These are phyloP conservation scores for Danaus melanippus DNA, from an alignment of 1,140 invertebrate genomes.

Conservation along the genomic window DNA sequence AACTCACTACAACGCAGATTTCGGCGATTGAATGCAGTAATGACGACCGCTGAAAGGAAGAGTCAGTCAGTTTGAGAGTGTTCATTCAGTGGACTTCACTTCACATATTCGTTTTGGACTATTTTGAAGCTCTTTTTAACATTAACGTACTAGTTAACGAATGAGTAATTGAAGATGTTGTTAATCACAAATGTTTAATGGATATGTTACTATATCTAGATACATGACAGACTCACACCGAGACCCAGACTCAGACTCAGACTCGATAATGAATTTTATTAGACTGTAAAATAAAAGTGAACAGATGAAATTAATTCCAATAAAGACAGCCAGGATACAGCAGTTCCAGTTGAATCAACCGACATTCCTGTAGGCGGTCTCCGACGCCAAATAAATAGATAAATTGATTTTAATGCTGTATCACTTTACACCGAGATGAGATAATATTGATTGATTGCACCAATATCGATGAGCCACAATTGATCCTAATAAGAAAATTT, in stretches of 20 bases:
- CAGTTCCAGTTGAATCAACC: too few relatives aligned
- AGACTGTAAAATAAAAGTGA: too few relatives aligned
- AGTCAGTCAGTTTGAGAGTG: slow-evolving; percentile 25
- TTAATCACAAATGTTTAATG: slow-evolving; percentile 11
- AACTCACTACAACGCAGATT: slow-evolving; percentile 35
- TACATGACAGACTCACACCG: too few relatives aligned
- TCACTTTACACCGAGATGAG: slow-evolving; percentile 19
- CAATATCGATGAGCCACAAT: slow-evolving; percentile 20
- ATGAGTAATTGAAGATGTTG: slow-evolving; percentile 17
- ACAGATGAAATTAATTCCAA: too few relatives aligned
- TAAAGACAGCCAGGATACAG: too few relatives aligned
- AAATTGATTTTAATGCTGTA: slow-evolving; percentile 33
- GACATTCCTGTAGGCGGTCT: slow-evolving; percentile 7
- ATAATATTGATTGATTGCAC: slow-evolving; percentile 44
- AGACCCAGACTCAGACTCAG: too few relatives aligned
- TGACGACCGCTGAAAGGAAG: slow-evolving; percentile 29
- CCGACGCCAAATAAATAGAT: slow-evolving; percentile 27
- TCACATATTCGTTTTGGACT: slow-evolving; percentile 28
- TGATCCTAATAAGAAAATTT: background rate
- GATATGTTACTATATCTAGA: too few relatives aligned
- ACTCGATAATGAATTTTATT: too few relatives aligned
- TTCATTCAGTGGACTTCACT: slow-evolving; percentile 27
- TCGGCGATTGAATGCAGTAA: slow-evolving; percentile 34
- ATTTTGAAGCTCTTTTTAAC: slow-evolving; percentile 21
- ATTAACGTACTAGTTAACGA: slow-evolving; percentile 18